A percentile compares a stretch with the other conserved stretches of the same genome.
Conservation (phyloP, 1,140 invertebrate species). For the Drosophila subpulchrella region DNA sequence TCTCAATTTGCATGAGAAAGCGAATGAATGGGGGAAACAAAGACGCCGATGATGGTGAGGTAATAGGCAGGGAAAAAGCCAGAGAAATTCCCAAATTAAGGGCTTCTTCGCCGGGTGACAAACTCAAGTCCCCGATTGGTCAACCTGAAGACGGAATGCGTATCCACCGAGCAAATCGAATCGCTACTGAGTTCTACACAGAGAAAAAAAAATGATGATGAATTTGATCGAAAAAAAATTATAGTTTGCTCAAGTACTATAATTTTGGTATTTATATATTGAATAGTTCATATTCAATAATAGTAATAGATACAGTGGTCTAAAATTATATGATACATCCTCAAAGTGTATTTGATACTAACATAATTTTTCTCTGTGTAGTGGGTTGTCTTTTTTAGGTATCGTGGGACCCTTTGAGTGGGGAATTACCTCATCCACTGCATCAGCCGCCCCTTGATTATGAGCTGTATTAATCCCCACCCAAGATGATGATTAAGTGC, state of each 20-base stretch:
- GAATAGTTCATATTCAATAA: too few species aligned
- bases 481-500: slow-evolving; percentile 14
- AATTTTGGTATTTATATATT: too few species aligned
- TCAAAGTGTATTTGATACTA: too few species aligned
- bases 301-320: neutral
- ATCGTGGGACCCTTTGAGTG: slow-evolving; percentile 23
- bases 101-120: slow-evolving; percentile 9
- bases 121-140: slow-evolving; percentile 7
- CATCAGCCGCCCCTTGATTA: slow-evolving; percentile 10
- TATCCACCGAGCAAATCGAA: slow-evolving; percentile 13
- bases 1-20: slow-evolving; percentile 33
- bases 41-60: slow-evolving; percentile 18
- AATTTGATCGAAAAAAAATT: neutral
- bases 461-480: neutral
- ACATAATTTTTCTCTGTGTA: neutral
- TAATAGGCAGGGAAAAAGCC: slow-evolving; percentile 18
- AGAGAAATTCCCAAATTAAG: slow-evolving; percentile 36
- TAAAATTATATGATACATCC: neutral
- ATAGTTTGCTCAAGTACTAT: too few species aligned
- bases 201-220: neutral
- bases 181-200: slow-evolving; percentile 1
- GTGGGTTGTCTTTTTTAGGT: slow-evolving; percentile 3
- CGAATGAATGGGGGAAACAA: neutral
- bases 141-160: slow-evolving; percentile 2
- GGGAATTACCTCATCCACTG: slow-evolving; percentile 34